A percentile compares a stretch with the other conserved stretches of the same genome.
These are phyloP conservation scores for Taenioides sp. DNA, from an alignment of 2,797 vertebrate species.

Conservation along the genomic window DNA sequence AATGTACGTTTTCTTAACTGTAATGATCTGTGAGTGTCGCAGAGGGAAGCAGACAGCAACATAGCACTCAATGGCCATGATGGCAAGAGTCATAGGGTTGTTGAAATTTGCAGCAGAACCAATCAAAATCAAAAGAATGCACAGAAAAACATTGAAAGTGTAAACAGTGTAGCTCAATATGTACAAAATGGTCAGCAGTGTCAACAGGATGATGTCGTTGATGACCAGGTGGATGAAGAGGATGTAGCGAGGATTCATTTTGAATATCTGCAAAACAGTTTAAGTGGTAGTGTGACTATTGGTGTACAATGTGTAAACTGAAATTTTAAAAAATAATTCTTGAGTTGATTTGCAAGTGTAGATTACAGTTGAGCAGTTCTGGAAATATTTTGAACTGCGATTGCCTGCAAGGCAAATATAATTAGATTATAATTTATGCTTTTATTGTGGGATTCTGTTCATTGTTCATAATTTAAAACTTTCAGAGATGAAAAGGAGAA, in stretches of 20 bases:
- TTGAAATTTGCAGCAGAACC: conserved; percentile 9
- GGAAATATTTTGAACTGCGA: no score
- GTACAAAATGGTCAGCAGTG: conserved; percentile 33
- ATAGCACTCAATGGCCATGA: conserved; percentile 65
- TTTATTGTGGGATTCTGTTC: no score
- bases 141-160: conserved; percentile 19
- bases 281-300: background rate
- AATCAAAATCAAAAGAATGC: conserved; percentile 46
- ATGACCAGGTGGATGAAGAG: conserved; percentile 68
- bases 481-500: no score
- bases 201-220: conserved; percentile 64
- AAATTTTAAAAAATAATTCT: no score
- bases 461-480: no score
- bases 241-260: conserved; percentile 20
- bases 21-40: conserved; percentile 61
- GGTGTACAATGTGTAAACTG: background rate
- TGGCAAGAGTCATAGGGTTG: conserved; percentile 58
- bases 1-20: conserved; percentile 52
- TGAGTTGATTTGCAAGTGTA: no score
- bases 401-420: no score
- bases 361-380: no score
- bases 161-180: conserved; percentile 21
- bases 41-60: conserved; percentile 62
- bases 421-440: no score
- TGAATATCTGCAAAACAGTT: conserved; percentile 1